These are phyloP conservation scores for Epinotia demarniana DNA, from an alignment of 2,888 invertebrate genomes.

Conservation along the genomic window DNA sequence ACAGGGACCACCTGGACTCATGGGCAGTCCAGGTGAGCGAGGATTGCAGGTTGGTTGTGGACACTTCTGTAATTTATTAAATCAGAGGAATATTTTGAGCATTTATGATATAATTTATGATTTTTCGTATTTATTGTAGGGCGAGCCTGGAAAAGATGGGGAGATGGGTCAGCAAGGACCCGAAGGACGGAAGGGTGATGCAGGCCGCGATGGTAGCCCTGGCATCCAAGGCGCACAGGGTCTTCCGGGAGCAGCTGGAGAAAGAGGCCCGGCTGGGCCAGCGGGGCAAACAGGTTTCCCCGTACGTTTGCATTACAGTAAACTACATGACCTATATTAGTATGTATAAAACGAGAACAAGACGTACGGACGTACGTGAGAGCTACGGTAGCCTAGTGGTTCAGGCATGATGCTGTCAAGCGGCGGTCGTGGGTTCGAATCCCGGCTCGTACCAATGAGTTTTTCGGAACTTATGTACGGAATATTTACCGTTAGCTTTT, in stretches of 20 bases:
- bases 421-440: too few species aligned
- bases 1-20: conserved; percentile 91
- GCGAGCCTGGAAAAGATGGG: conserved; percentile 92
- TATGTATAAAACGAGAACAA: too few species aligned
- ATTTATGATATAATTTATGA: neutral
- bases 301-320: conserved; percentile 69
- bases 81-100: neutral
- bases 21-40: conserved; percentile 91
- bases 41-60: conserved; percentile 86
- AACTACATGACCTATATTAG: neutral
- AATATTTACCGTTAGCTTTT: too few species aligned
- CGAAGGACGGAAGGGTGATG: conserved; percentile 91
- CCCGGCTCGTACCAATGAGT: too few species aligned
- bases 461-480: too few species aligned
- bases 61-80: neutral
- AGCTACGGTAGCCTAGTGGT: too few species aligned
- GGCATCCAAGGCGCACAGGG: conserved; percentile 91
- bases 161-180: conserved; percentile 90
- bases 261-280: conserved; percentile 90
- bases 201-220: conserved; percentile 90
- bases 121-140: conserved; percentile 75
- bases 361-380: too few species aligned
- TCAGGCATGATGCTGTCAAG: too few species aligned
- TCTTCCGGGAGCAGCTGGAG: conserved; percentile 88
- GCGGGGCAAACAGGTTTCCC: conserved; percentile 92